Percentiles rank a stretch among this genome's conserved stretches.
These are phyloP conservation scores for Mylabris sibirica DNA, from an alignment of 2,888 invertebrate species.

Conservation along the genomic window DNA sequence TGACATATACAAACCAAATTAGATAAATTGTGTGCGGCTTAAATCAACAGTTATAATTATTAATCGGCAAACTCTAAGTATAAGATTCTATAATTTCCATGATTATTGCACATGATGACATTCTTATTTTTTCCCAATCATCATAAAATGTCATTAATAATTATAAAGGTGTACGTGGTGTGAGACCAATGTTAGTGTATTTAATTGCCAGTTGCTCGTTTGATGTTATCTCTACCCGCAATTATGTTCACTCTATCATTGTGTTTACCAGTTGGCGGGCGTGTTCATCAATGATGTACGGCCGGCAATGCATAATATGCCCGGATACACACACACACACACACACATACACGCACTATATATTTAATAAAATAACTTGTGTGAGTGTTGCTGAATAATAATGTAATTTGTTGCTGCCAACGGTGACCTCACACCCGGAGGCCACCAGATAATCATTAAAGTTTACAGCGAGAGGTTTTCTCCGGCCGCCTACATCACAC, in stretches of 20 bases:
- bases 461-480: conserved; percentile 54
- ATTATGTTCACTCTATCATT: conserved; percentile 56
- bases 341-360: conserved; percentile 36
- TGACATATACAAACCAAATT: not conserved
- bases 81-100: not conserved
- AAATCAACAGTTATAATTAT: not conserved
- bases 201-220: conserved; percentile 49
- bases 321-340: conserved; percentile 43
- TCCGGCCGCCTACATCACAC: conserved; percentile 52
- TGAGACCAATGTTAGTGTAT: conserved; percentile 48
- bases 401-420: conserved; percentile 58
- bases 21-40: not conserved
- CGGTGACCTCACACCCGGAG: conserved; percentile 54
- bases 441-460: conserved; percentile 55
- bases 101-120: not conserved
- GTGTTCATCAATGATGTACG: conserved; percentile 54
- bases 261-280: conserved; percentile 54
- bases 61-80: not conserved
- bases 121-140: not conserved
- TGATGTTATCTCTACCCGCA: conserved; percentile 52
- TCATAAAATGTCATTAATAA: not conserved
- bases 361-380: conserved; percentile 54
- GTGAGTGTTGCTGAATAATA: conserved; percentile 56
- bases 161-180: conserved; percentile 23
- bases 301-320: conserved; percentile 54